These are phyloP conservation scores for Anodontia alba DNA, from an alignment of 2,888 invertebrate species.

Conservation along the genomic window DNA sequence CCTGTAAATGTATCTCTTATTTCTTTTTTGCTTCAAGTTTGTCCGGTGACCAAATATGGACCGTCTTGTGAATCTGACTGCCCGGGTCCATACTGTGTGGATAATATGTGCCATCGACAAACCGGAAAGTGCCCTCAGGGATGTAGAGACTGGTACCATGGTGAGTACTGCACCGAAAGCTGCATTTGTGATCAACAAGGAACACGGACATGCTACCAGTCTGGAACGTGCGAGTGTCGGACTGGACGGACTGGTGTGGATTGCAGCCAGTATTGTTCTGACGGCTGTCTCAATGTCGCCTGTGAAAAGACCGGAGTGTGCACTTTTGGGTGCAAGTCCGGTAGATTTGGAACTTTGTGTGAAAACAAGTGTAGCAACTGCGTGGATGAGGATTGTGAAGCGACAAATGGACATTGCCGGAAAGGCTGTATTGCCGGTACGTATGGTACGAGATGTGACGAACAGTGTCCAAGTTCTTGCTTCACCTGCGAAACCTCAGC, in stretches of 20 bases:
- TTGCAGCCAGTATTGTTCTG: slow-evolving; percentile 40
- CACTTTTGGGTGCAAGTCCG: slow-evolving; percentile 35
- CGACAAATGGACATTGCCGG: slow-evolving; percentile 18
- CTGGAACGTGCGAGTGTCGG: slow-evolving; percentile 38
- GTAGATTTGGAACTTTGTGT: slow-evolving; percentile 37
- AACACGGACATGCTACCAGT: slow-evolving; percentile 30
- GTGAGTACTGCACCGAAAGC: slow-evolving; percentile 41
- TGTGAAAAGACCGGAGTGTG: slow-evolving; percentile 41
- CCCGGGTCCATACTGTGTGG: slow-evolving; percentile 43
- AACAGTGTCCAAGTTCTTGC: slow-evolving; percentile 18
- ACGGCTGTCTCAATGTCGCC: slow-evolving; percentile 25
- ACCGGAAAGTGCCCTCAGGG: slow-evolving; percentile 38
- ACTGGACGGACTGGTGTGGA: slow-evolving; percentile 26
- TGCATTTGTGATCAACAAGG: slow-evolving; percentile 37
- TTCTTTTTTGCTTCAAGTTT: not conserved
- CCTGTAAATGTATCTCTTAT: too few species aligned
- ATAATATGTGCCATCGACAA: slow-evolving; percentile 34
- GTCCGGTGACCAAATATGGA: not conserved
- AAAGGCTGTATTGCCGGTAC: slow-evolving; percentile 44
- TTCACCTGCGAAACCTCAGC: slow-evolving; percentile 30
- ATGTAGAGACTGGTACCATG: slow-evolving; percentile 37
- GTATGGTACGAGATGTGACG: slow-evolving; percentile 29
- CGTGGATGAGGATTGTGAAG: slow-evolving; percentile 23
- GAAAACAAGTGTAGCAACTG: slow-evolving; percentile 39
- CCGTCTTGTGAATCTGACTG: slow-evolving; percentile 42